Conservation (phyloP, 1,140 invertebrate genomes). For the Charaxes varanes region DNA sequence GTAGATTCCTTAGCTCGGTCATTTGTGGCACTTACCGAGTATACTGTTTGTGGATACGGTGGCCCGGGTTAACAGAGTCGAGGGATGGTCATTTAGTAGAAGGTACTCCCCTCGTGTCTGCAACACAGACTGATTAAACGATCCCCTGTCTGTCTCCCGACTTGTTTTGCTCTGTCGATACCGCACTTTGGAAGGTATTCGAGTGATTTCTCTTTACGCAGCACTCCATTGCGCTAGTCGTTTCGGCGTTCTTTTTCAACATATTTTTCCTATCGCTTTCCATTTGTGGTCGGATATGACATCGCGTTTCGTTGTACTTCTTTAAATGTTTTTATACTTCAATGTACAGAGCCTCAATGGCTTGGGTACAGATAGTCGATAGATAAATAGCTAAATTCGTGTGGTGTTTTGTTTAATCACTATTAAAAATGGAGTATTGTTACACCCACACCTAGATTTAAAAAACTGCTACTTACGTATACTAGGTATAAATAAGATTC, state of each 20-base stretch:
- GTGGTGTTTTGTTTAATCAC: too few species aligned
- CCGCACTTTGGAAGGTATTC: slow-evolving; percentile 32
- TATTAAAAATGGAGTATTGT: too few species aligned
- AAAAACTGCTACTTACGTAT: too few species aligned
- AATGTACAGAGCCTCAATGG: too few species aligned
- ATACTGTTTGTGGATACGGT: slow-evolving; percentile 66
- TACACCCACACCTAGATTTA: too few species aligned
- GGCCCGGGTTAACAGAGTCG: slow-evolving; percentile 58
- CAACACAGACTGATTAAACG: slow-evolving; percentile 65
- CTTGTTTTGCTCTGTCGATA: slow-evolving; percentile 52
- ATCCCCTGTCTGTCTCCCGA: slow-evolving; percentile 48
- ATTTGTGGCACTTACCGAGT: slow-evolving; percentile 55
- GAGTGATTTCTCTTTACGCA: slow-evolving; percentile 30
- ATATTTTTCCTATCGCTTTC: too few species aligned
- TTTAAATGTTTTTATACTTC: too few species aligned
- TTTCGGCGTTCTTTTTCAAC: slow-evolving; percentile 1
- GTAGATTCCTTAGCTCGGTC: slow-evolving; percentile 11
- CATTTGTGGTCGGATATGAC: too few species aligned
- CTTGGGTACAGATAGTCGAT: too few species aligned
- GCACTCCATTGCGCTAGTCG: slow-evolving; percentile 15
- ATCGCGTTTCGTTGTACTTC: too few species aligned
- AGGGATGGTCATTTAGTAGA: slow-evolving; percentile 69
- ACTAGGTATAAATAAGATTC: too few species aligned
- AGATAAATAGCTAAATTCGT: too few species aligned
- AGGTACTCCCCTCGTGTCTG: slow-evolving; percentile 49